Evolutionary conservation across 2,888 invertebrate genomes (phyloP).

Genomic region (Melieria crassipennis): DNA sequence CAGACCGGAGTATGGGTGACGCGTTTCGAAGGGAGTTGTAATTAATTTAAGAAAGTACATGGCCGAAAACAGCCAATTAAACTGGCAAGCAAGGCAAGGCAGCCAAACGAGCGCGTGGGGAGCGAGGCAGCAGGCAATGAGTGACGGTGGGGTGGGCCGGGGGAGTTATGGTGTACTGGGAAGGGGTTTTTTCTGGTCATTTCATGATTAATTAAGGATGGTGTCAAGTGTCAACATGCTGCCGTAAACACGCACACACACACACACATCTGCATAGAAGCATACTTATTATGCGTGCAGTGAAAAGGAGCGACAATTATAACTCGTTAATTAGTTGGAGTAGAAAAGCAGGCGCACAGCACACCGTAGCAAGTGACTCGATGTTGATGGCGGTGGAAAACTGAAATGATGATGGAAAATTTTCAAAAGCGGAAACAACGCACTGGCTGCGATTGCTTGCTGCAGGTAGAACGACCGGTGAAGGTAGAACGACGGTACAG

Average conservation of each 20-base stretch:
- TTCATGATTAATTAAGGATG: conserved; percentile 27
- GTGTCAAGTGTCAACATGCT: conserved; percentile 31
- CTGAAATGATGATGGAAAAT: conserved; percentile 24
- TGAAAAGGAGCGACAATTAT: conserved; percentile 49
- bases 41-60: no score
- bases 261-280: conserved; percentile 4
- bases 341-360: conserved; percentile 60
- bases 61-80: no score
- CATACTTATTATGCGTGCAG: conserved; percentile 1
- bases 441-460: not conserved
- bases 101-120: not conserved
- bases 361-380: conserved; percentile 38
- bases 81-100: no score
- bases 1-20: no score
- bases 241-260: conserved; percentile 11
- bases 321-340: conserved; percentile 64
- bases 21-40: no score
- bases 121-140: not conserved
- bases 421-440: conserved; percentile 25
- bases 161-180: no score
- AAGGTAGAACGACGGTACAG: not conserved
- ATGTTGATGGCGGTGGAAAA: not conserved
- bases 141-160: not conserved
- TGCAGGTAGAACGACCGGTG: not conserved
- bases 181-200: conserved; percentile 11